Conservation (phyloP, 2,797 vertebrate genomes). For the Acomys russatus region DNA sequence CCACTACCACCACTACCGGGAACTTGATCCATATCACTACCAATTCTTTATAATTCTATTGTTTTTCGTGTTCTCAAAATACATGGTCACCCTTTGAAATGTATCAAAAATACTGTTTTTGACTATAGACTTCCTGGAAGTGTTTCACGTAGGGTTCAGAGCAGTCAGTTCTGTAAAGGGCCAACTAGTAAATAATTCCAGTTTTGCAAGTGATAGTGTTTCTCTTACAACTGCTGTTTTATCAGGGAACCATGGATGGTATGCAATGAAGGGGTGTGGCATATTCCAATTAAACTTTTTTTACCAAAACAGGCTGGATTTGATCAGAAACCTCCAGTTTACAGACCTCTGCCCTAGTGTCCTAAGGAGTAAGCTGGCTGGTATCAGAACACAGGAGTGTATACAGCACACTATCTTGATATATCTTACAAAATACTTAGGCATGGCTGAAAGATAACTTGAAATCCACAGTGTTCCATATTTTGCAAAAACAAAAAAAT, state of each 20-base stretch:
- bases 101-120: neutral
- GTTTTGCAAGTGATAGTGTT: neutral
- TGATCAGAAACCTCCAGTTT: neutral
- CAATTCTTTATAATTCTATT: conserved; percentile 37
- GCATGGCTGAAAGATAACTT: neutral
- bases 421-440: conserved; percentile 14
- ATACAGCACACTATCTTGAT: neutral
- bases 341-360: neutral
- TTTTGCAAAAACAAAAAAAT: neutral
- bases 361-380: neutral
- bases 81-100: neutral
- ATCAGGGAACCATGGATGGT: neutral
- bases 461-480: neutral
- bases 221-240: neutral
- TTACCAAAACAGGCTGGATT: conserved; percentile 23
- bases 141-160: neutral
- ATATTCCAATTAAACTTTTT: conserved; percentile 56
- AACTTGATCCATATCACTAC: neutral
- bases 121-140: conserved; percentile 22
- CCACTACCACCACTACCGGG: too few species aligned
- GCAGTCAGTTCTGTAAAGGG: neutral
- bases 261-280: neutral
- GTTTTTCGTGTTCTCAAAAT: conserved; percentile 36
- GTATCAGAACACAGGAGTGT: neutral
- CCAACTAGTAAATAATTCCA: conserved; percentile 27